Percentiles rank a stretch among this genome's conserved stretches.
Conservation (phyloP, 2,888 invertebrate genomes). For the Invenusta paracnida region DNA sequence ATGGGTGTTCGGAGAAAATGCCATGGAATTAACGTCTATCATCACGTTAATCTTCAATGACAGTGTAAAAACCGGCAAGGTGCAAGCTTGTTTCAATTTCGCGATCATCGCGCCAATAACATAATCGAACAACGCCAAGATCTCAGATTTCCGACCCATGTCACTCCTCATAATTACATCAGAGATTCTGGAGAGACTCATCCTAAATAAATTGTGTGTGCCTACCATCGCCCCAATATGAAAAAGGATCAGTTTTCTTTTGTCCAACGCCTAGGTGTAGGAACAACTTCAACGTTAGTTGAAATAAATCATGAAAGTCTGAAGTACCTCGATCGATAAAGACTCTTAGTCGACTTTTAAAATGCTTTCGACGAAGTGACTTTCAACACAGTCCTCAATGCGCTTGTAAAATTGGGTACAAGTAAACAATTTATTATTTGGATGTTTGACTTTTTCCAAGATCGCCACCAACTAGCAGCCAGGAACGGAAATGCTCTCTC, state of each 20-base stretch:
- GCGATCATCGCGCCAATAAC: constrained; percentile 19
- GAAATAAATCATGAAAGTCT: background rate
- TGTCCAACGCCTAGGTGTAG: background rate
- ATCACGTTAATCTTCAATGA: background rate
- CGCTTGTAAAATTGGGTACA: background rate
- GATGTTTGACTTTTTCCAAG: background rate
- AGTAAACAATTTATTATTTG: background rate
- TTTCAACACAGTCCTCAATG: background rate
- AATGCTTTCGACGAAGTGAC: background rate
- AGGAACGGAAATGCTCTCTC: background rate
- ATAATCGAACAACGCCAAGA: background rate
- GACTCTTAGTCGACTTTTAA: background rate
- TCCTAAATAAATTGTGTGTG: background rate
- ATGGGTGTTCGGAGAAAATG: constrained; percentile 8
- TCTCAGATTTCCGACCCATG: background rate
- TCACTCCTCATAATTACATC: background rate
- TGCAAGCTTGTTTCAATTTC: constrained; percentile 10
- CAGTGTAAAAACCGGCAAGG: background rate
- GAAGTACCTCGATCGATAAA: background rate
- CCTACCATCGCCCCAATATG: background rate
- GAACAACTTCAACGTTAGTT: background rate
- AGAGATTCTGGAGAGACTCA: background rate
- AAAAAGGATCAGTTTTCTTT: too few species aligned
- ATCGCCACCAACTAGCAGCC: background rate
- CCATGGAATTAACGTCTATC: background rate